Evolutionary conservation across 2,113 vertebrate genomes (phyloP).

Genomic region (Plotosus lineatus): DNA sequence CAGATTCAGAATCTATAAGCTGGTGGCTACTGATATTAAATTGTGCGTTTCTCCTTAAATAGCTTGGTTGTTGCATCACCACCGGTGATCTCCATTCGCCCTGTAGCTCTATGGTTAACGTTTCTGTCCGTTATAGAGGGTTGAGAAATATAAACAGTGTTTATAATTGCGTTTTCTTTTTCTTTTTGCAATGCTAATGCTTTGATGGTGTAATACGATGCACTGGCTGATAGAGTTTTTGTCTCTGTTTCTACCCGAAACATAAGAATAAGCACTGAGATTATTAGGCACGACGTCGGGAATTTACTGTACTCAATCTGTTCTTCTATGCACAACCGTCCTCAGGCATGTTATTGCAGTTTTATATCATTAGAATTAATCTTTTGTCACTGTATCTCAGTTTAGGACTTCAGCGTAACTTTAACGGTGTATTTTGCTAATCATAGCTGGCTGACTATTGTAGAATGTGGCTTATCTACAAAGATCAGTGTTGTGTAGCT

Average conservation of each 20-base stretch:
- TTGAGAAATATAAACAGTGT: slow-evolving; percentile 68
- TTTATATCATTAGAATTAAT: not conserved
- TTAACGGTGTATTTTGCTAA: not conserved
- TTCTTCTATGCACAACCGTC: slow-evolving; percentile 24
- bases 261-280: slow-evolving; percentile 4
- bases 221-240: slow-evolving; percentile 61
- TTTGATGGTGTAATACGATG: slow-evolving; percentile 65
- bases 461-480: not conserved
- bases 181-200: slow-evolving; percentile 59
- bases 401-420: not conserved
- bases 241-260: slow-evolving; percentile 15
- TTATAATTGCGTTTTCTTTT: slow-evolving; percentile 59
- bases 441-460: not conserved
- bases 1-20: not conserved
- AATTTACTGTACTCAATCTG: not conserved
- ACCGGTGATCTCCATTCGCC: slow-evolving; percentile 69
- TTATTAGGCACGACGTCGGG: not conserved
- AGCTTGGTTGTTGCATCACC: slow-evolving; percentile 35
- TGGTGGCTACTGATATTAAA: slow-evolving; percentile 22
- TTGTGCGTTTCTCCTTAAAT: slow-evolving; percentile 18
- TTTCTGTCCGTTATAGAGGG: slow-evolving; percentile 56
- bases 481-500: not conserved
- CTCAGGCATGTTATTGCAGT: not conserved
- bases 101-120: slow-evolving; percentile 53
- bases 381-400: not conserved